Base-by-base conservation (phyloP, 2,888 invertebrate species). In the Girardia tigrina region DNA sequence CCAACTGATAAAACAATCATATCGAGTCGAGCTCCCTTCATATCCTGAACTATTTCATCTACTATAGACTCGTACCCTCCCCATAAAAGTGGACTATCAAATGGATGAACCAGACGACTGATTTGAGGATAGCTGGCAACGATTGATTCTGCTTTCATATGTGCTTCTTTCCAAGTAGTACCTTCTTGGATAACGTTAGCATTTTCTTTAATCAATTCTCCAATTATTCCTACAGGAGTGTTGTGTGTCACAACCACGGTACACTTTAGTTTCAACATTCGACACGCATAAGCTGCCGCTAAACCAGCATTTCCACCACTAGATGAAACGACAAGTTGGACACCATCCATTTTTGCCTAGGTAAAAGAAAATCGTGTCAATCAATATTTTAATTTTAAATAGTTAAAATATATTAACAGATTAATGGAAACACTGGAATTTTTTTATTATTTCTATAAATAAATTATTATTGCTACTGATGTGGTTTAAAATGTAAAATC, bases 281-380 rank as follows among this genome's bases (percentile, higher is more conserved):
- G 78, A 0, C 85, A 84, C 0, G 84, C 80, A 78, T 85, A 84
- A 0, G 86, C 86, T 26, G 85, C 82, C 2, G 86, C 86, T 76
- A 86, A 77, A 0, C 86, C 86, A 16, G 86, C 86, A 80, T 86
- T 86, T 0, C 86, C 86, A 8, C 86, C 86, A 1, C 86, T 86
- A 1, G 86, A 84, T 77, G 82, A 82, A 20, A 85, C 83, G 14
- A 86, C 28, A 8, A 72, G 42, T 29, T 26, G 23, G 1, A 42
- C 28, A 20, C 42, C 28, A 28, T 70, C 20, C 27, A 73, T 23
- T 69, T 71, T 36, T 8, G 73, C 73, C 71, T 71, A 23, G 26
- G 42, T 16, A 42, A 42, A 16, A 42, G 29, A 20, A 71, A 71
- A 71, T 70, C 23, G 12, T 70, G 8, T 26, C 20, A 36, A 12